Conservation (phyloP, 2,797 vertebrate genomes). For the Typhlichthys eigenmanni region DNA sequence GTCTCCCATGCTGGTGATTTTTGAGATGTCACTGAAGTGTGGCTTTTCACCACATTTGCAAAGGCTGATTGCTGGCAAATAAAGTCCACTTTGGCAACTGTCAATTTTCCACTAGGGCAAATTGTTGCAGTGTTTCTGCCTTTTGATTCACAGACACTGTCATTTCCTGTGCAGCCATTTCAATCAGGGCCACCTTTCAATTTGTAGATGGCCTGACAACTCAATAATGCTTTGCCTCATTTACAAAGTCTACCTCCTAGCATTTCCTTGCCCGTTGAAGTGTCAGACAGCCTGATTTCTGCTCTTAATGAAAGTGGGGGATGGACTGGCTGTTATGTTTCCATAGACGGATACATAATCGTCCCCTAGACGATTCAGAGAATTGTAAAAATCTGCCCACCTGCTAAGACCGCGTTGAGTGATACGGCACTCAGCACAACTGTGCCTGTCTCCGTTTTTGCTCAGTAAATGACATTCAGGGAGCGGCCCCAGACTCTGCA, state of each 20-base stretch:
- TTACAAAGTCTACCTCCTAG: slow-evolving; percentile 29
- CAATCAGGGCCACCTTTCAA: slow-evolving; percentile 65
- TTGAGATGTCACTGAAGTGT: no score
- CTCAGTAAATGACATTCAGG: slow-evolving; percentile 41
- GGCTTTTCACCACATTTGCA: slow-evolving; percentile 40
- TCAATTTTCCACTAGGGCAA: slow-evolving; percentile 62
- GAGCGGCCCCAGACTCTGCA: slow-evolving; percentile 38
- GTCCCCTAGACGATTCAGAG: slow-evolving; percentile 15
- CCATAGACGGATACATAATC: slow-evolving; percentile 43
- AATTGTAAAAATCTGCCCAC: slow-evolving; percentile 27
- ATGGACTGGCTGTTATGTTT: slow-evolving; percentile 36
- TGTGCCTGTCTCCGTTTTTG: neutral
- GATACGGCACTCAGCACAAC: slow-evolving; percentile 29
- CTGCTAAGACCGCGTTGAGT: slow-evolving; percentile 37
- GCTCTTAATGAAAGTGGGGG: slow-evolving; percentile 36
- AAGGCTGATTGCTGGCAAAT: slow-evolving; percentile 58
- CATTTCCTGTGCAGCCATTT: slow-evolving; percentile 60
- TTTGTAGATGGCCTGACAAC: slow-evolving; percentile 52
- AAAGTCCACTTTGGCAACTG: slow-evolving; percentile 66
- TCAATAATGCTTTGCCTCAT: slow-evolving; percentile 35
- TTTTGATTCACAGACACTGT: slow-evolving; percentile 49
- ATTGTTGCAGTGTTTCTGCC: slow-evolving; percentile 40
- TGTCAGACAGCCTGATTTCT: slow-evolving; percentile 41
- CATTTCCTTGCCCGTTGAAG: slow-evolving; percentile 40
- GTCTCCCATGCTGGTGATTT: no score